A percentile compares a stretch with the other conserved stretches of the same genome.
Conservation (phyloP, 2,113 vertebrate species). For the Maccullochella peelii region DNA sequence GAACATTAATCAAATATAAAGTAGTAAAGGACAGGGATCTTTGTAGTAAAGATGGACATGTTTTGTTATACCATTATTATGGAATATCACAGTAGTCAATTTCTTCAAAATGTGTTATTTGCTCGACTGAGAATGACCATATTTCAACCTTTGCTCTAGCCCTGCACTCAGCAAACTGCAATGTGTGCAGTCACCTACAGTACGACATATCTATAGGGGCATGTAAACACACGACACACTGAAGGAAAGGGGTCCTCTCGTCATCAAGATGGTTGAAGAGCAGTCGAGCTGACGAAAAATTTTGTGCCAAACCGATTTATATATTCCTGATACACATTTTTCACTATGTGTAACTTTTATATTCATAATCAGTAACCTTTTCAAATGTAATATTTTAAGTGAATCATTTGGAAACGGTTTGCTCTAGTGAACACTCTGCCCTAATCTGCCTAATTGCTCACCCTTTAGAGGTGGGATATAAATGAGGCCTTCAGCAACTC, state of each 20-base stretch:
- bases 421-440: slow-evolving; percentile 35
- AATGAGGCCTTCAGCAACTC: slow-evolving; percentile 62
- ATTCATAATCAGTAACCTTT: not conserved
- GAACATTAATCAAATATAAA: too few species aligned
- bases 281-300: not conserved
- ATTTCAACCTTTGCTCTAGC: not conserved
- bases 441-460: slow-evolving; percentile 69
- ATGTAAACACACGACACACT: not conserved
- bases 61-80: too few species aligned
- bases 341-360: not conserved
- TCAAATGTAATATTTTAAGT: not conserved
- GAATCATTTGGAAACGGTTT: slow-evolving; percentile 20
- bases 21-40: too few species aligned
- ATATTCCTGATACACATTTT: not conserved
- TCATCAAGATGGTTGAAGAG: not conserved
- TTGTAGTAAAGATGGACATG: too few species aligned
- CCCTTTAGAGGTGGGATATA: slow-evolving; percentile 69
- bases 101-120: too few species aligned
- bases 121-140: not conserved
- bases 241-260: not conserved
- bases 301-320: not conserved
- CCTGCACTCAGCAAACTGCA: not conserved
- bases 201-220: not conserved
- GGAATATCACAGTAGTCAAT: too few species aligned
- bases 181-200: not conserved